phyloP scores from a whole-genome alignment of 2,797 vertebrate species.

The Crenuchus spilurus region DNA sequence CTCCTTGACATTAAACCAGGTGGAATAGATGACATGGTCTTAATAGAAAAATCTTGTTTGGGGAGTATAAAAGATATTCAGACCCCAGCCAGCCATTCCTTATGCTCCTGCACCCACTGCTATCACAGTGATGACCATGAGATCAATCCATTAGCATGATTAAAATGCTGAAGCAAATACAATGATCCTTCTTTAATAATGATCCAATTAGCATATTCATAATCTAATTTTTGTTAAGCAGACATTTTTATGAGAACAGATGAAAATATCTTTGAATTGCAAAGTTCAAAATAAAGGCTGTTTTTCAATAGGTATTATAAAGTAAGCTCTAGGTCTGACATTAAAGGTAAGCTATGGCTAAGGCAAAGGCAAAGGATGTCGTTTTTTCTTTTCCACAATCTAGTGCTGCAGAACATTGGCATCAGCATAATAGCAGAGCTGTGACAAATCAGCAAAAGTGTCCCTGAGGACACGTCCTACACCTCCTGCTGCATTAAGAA shows the following conservation, averaged over 20 bases:
- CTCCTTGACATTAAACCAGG: not conserved
- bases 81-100: constrained; percentile 12
- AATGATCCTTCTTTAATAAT: not conserved
- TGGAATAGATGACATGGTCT: not conserved
- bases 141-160: constrained; percentile 34
- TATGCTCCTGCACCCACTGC: constrained; percentile 6
- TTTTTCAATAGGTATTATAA: too few species aligned
- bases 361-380: not conserved
- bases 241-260: not conserved
- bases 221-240: not conserved
- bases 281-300: too few species aligned
- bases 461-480: constrained; percentile 34
- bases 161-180: constrained; percentile 17
- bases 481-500: constrained; percentile 22
- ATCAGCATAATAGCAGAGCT: constrained; percentile 17
- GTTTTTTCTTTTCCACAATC: not conserved
- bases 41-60: constrained; percentile 28
- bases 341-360: not conserved
- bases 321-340: not conserved
- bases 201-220: constrained; percentile 2
- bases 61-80: constrained; percentile 30
- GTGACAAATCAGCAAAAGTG: constrained; percentile 15
- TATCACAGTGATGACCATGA: constrained; percentile 3
- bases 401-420: constrained; percentile 5
- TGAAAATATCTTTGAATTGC: too few species aligned